These are phyloP conservation scores for Pterocles orientalis DNA, from an alignment of 2,113 vertebrate species.

Conservation along the genomic window DNA sequence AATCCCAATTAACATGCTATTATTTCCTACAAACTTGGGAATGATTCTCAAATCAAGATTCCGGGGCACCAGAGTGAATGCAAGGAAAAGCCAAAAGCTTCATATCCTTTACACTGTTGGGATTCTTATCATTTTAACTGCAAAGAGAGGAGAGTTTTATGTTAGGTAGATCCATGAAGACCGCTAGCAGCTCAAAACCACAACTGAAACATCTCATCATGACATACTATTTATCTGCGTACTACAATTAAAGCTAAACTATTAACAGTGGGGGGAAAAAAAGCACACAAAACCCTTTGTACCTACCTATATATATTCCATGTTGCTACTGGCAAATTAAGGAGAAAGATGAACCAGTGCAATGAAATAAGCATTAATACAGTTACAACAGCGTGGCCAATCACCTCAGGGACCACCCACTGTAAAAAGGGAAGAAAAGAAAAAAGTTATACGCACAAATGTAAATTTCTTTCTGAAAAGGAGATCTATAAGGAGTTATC, in stretches of 20 bases:
- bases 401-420: slow-evolving; percentile 95
- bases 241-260: not conserved
- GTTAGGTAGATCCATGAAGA: not conserved
- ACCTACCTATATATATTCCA: slow-evolving; percentile 96
- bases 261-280: not conserved
- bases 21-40: not conserved
- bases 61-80: not conserved
- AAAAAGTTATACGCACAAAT: not conserved
- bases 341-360: slow-evolving; percentile 98
- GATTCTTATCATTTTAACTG: not conserved
- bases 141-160: not conserved
- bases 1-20: not conserved
- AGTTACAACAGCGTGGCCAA: slow-evolving; percentile 88
- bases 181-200: not conserved
- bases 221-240: not conserved
- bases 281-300: not conserved
- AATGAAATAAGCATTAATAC: slow-evolving; percentile 92
- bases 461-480: not conserved
- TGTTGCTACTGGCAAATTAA: slow-evolving; percentile 92
- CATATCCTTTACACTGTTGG: not conserved
- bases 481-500: not conserved
- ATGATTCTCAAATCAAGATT: not conserved
- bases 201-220: not conserved
- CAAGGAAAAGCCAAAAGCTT: not conserved
- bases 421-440: slow-evolving; percentile 42